Percentiles rank a stretch among this genome's conserved stretches.
These are phyloP conservation scores for Eulemur macaco DNA, from an alignment of 2,113 vertebrate species.

Conservation along the genomic window DNA sequence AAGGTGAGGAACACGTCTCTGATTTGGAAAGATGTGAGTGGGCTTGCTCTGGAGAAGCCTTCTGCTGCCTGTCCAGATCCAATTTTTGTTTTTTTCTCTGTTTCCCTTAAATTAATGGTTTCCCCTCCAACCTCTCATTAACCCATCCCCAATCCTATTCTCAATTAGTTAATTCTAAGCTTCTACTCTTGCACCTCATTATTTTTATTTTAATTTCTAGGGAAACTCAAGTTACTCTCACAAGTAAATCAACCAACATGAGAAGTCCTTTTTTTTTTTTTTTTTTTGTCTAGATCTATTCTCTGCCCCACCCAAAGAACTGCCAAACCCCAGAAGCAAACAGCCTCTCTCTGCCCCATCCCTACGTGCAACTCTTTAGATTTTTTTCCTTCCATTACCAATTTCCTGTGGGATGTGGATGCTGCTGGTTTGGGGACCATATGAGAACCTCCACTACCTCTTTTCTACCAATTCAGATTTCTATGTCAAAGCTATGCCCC, in stretches of 20 bases:
- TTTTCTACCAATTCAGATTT: background rate
- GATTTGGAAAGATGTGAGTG: background rate
- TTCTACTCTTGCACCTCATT: background rate
- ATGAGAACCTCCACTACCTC: background rate
- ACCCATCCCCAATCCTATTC: background rate
- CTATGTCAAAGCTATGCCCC: background rate
- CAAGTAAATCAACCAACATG: background rate
- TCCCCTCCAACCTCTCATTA: background rate
- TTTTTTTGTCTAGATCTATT: background rate
- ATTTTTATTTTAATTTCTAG: background rate
- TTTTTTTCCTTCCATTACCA: background rate
- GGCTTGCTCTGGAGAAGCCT: background rate
- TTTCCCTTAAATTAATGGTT: background rate
- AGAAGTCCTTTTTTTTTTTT: no score
- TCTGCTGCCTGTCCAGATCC: background rate
- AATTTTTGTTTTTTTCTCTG: no score
- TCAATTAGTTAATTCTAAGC: background rate
- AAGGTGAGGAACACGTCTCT: conserved; percentile 84
- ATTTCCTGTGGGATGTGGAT: background rate
- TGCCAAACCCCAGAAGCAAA: background rate
- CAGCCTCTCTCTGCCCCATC: background rate
- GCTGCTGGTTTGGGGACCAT: background rate
- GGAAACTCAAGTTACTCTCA: background rate
- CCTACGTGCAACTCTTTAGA: background rate
- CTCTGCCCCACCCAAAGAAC: background rate